These are phyloP conservation scores for Parus major DNA, from an alignment of 2,113 vertebrate species.

Conservation along the genomic window DNA sequence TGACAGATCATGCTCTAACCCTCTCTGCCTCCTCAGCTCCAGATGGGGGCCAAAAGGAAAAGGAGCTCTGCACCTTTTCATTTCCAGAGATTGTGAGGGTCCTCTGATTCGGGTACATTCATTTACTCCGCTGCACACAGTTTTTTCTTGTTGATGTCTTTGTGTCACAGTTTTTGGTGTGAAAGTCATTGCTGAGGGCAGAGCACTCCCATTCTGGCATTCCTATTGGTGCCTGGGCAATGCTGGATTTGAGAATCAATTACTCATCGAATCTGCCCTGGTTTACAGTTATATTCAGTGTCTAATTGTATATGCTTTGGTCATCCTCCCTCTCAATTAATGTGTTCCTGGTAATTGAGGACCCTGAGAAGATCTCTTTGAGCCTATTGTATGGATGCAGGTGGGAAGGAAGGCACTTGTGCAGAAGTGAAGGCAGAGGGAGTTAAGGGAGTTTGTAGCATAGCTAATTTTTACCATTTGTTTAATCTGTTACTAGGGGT, in stretches of 20 bases:
- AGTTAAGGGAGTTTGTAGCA: conserved; percentile 31
- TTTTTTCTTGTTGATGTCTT: not conserved
- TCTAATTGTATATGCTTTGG: conserved; percentile 3
- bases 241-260: not conserved
- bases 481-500: conserved; percentile 72
- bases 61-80: not conserved
- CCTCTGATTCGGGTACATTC: not conserved
- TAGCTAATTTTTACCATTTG: conserved; percentile 64
- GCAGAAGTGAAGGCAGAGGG: not conserved
- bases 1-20: not conserved
- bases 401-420: not conserved
- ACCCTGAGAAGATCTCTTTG: conserved; percentile 25
- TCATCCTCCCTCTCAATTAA: conserved; percentile 26
- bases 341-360: conserved; percentile 15
- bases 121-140: not conserved
- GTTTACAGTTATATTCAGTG: conserved; percentile 1
- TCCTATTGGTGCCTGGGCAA: not conserved
- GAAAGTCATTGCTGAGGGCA: not conserved
- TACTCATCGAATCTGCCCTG: not conserved
- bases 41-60: not conserved
- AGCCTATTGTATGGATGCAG: not conserved
- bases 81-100: not conserved
- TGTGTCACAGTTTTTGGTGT: not conserved
- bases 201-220: not conserved
- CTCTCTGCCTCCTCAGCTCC: not conserved